These are phyloP conservation scores for Drosophila lacertosa DNA, from an alignment of 1,140 invertebrate species.

Conservation along the genomic window DNA sequence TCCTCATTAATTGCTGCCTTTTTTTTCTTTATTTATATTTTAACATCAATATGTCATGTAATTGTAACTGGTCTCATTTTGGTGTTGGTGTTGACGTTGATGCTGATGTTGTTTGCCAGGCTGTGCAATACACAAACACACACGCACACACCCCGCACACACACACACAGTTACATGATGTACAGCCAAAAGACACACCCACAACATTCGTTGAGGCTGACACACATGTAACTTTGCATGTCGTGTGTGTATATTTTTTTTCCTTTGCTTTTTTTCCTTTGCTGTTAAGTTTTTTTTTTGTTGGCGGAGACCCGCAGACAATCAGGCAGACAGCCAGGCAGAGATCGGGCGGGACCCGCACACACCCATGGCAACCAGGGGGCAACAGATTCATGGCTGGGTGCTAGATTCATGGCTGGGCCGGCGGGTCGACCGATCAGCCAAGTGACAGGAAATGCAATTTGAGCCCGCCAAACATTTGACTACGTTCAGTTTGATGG, in stretches of 20 bases:
- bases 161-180: conserved; percentile 30
- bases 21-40: conserved; percentile 51
- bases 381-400: conserved; percentile 17
- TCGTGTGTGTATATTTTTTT: conserved; percentile 40
- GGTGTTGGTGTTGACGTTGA: conserved; percentile 57
- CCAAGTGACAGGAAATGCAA: conserved; percentile 79
- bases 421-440: conserved; percentile 54
- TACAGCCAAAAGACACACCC: conserved; percentile 64
- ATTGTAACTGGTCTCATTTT: conserved; percentile 62
- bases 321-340: conserved; percentile 60
- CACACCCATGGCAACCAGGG: conserved; percentile 50
- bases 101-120: conserved; percentile 45
- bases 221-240: conserved; percentile 73
- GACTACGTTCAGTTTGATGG: conserved; percentile 77
- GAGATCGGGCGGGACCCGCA: conserved; percentile 20
- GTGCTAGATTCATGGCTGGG: conserved; percentile 47
- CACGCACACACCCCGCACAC: conserved; percentile 25
- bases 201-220: conserved; percentile 53
- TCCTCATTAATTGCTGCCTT: conserved; percentile 21
- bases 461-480: conserved; percentile 72
- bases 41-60: conserved; percentile 71
- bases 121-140: conserved; percentile 26
- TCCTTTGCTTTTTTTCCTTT: conserved; percentile 2
- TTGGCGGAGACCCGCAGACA: conserved; percentile 37
- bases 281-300: too few relatives aligned